phyloP scores from a whole-genome alignment of 2,113 vertebrate genomes.

The Numenius arquata region DNA sequence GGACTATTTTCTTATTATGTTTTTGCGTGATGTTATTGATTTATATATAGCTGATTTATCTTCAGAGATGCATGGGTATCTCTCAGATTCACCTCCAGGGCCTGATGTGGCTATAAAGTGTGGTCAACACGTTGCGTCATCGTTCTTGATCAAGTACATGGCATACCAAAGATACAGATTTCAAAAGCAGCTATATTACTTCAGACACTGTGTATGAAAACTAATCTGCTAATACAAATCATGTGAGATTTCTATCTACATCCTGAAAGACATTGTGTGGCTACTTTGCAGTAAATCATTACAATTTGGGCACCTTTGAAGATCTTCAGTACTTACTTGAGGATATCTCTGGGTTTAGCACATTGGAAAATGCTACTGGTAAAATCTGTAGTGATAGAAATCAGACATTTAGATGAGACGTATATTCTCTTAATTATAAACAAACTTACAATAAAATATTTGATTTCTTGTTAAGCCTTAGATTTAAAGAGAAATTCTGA shows the following conservation, averaged over 20 bases:
- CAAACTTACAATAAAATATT: not conserved
- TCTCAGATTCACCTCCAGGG: not conserved
- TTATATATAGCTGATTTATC: not conserved
- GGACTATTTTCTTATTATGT: not conserved
- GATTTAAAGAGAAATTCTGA: not conserved
- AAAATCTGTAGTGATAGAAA: not conserved
- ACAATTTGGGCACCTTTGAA: not conserved
- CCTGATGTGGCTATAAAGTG: not conserved
- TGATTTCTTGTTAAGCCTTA: not conserved
- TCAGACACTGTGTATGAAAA: not conserved
- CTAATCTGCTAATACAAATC: not conserved
- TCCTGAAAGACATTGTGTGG: not conserved
- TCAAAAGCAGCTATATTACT: not conserved
- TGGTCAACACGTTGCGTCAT: not conserved
- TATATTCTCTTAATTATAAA: not conserved
- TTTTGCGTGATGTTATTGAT: not conserved
- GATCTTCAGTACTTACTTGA: not conserved
- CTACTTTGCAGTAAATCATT: not conserved
- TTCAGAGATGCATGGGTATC: not conserved
- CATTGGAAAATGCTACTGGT: not conserved
- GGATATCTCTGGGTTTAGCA: not conserved
- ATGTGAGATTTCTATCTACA: not conserved
- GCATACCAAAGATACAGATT: not conserved
- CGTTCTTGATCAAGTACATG: rapidly evolving
- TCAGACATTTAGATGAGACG: not conserved